phyloP scores from a whole-genome alignment of 1,140 invertebrate species.

The Cecropterus lyciades region DNA sequence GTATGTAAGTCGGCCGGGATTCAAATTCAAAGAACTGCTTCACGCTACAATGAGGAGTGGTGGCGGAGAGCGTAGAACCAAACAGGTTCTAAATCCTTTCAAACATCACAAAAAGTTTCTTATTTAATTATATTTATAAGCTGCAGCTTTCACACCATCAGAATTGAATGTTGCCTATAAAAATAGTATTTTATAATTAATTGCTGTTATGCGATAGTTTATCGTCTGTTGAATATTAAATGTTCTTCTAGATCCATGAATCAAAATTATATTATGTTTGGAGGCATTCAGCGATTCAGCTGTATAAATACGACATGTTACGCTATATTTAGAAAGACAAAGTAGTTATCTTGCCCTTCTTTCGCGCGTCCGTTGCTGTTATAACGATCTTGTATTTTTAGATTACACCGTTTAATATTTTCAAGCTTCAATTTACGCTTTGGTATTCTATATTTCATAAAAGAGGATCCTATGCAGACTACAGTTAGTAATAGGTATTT shows the following conservation, averaged over 20 bases:
- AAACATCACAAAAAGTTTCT: too few species aligned
- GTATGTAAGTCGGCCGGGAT: too few species aligned
- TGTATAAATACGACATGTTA: conserved; percentile 2
- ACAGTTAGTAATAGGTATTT: too few species aligned
- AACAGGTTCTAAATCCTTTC: too few species aligned
- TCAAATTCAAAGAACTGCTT: too few species aligned
- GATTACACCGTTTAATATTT: not conserved
- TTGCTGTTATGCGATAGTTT: too few species aligned
- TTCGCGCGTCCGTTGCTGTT: not conserved
- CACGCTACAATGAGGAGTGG: too few species aligned
- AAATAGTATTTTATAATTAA: not conserved
- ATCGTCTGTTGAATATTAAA: not conserved
- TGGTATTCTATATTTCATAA: not conserved
- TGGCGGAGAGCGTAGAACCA: too few species aligned
- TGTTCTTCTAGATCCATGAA: not conserved
- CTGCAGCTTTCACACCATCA: too few species aligned
- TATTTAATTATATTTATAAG: too few species aligned
- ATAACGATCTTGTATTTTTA: not conserved
- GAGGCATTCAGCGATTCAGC: not conserved
- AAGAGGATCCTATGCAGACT: too few species aligned
- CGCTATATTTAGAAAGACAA: conserved; percentile 5
- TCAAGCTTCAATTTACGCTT: not conserved
- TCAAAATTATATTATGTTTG: not conserved
- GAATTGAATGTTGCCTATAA: too few species aligned
- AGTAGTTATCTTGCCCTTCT: conserved; percentile 6